Conservation (phyloP, 2,797 vertebrate genomes). For the Decapterus maruadsi region DNA sequence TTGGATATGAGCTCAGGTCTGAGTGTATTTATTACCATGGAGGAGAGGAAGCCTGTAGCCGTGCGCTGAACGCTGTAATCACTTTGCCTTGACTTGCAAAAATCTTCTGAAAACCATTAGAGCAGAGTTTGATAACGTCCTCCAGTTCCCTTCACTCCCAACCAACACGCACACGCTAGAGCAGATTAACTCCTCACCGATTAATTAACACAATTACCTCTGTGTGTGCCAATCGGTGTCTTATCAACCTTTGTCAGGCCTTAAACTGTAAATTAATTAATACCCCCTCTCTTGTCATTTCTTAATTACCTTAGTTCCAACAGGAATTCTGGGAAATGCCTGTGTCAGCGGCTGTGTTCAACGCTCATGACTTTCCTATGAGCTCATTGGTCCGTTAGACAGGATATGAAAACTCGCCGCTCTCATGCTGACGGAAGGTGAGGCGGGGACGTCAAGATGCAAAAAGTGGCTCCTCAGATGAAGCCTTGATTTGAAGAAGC, state of each 20-base stretch:
- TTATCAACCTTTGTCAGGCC: conserved; percentile 84
- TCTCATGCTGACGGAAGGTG: conserved; percentile 31
- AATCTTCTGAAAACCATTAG: conserved; percentile 69
- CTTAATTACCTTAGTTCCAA: conserved; percentile 75
- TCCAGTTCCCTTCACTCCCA: conserved; percentile 25
- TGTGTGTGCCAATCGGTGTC: conserved; percentile 70
- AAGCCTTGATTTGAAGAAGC: conserved; percentile 14
- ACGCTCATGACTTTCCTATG: conserved; percentile 46
- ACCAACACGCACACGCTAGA: conserved; percentile 19
- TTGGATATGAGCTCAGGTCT: conserved; percentile 45
- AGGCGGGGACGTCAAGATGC: conserved; percentile 27
- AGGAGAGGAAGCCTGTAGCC: conserved; percentile 27
- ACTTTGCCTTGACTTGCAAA: conserved; percentile 52
- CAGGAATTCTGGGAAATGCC: conserved; percentile 64
- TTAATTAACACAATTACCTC: conserved; percentile 82
- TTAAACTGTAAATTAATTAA: conserved; percentile 81
- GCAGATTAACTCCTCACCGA: conserved; percentile 73
- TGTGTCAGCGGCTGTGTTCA: conserved; percentile 56
- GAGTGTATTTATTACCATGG: conserved; percentile 38
- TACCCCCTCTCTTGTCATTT: conserved; percentile 72
- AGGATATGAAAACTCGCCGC: conserved; percentile 47
- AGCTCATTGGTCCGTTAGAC: conserved; percentile 59
- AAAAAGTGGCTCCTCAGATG: conserved; percentile 29
- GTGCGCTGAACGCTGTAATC: conserved; percentile 43
- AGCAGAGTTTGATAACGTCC: conserved; percentile 65